Base-by-base conservation (phyloP, 1,140 invertebrate genomes). In the Meloidogyne chitwoodi region DNA sequence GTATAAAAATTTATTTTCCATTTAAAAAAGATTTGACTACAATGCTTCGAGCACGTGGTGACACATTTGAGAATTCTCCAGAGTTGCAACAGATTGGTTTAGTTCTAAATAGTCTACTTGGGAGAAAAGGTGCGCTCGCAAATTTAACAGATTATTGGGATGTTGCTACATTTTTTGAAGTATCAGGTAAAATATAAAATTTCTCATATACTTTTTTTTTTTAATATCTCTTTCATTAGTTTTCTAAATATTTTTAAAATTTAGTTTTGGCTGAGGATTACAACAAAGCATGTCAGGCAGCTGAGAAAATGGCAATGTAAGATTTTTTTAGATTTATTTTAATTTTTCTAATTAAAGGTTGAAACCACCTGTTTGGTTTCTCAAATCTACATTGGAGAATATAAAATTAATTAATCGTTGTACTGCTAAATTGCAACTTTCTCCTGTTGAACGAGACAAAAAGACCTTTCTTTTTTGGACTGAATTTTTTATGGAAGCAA, bases 101-200 rank as follows among this genome's bases (percentile, higher is more conserved):
- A 91, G 93, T 95, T 5, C 88, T 99, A 65, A 99, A 98, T 88
- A 96, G 96, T 90, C 89, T 98, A 63, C 98, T 99, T 86, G 96
- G 97, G 0, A 94, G 95, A 85, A 99, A 99, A 88, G 96, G 96
- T 26, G 95, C 93, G 87, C 88, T 99, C 22, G 92, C 92, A 0
- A 93, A 93, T 24, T 88, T 99, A 2, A 93, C 93, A 83, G 96
- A 99, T 85, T 99, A 99, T 87, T 99, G 97, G 97, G 95, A 97
- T 89, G 95, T 99, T 10, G 97, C 97, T 0, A 99, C 96, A 1
- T 99, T 98, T 89, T 99, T 99, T 89, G 97, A 99, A 89, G 98
- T 99, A 74, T 74, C 76, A 11, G 95, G 93, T 72, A 74, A 74
- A 71, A n/a, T 48, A 14, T 22, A 11, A 22, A 74, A 16, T 31